Percentiles rank a stretch among this genome's conserved stretches.
phyloP scores from a whole-genome alignment of 2,797 vertebrate species.

The Karalla daura region DNA sequence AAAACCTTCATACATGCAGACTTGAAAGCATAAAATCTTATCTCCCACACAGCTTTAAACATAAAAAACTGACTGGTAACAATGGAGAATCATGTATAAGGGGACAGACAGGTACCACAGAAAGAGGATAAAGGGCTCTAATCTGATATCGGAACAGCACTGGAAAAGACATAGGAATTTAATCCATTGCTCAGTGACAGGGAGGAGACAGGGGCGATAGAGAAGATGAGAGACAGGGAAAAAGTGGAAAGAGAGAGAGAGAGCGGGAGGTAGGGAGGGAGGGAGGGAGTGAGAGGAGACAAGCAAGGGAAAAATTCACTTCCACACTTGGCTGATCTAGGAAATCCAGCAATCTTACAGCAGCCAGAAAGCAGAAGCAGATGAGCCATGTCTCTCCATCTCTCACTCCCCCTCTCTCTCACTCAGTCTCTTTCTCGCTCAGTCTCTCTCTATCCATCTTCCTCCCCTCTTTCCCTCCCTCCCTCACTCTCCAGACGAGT shows the following conservation, averaged over 20 bases:
- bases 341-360: constrained; percentile 81
- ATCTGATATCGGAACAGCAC: constrained; percentile 59
- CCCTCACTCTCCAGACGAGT: too few species aligned
- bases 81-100: constrained; percentile 4
- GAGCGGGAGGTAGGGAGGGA: constrained; percentile 32
- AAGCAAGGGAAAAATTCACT: constrained; percentile 78
- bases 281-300: constrained; percentile 48
- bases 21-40: not conserved
- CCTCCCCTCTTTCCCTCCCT: constrained; percentile 37
- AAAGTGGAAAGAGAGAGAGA: constrained; percentile 34
- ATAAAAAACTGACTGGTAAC: constrained; percentile 17
- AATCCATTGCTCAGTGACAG: constrained; percentile 64
- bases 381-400: constrained; percentile 77
- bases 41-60: constrained; percentile 12
- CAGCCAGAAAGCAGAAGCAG: constrained; percentile 73
- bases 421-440: constrained; percentile 63
- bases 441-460: constrained; percentile 61
- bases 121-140: constrained; percentile 48
- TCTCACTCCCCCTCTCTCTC: constrained; percentile 47
- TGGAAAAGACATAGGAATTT: constrained; percentile 62
- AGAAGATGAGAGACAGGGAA: constrained; percentile 34
- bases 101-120: constrained; percentile 35
- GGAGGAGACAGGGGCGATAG: constrained; percentile 35
- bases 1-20: not conserved
- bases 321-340: constrained; percentile 81